Conservation (phyloP, 2,888 invertebrate genomes). For the Drosophila flavopinicola region DNA sequence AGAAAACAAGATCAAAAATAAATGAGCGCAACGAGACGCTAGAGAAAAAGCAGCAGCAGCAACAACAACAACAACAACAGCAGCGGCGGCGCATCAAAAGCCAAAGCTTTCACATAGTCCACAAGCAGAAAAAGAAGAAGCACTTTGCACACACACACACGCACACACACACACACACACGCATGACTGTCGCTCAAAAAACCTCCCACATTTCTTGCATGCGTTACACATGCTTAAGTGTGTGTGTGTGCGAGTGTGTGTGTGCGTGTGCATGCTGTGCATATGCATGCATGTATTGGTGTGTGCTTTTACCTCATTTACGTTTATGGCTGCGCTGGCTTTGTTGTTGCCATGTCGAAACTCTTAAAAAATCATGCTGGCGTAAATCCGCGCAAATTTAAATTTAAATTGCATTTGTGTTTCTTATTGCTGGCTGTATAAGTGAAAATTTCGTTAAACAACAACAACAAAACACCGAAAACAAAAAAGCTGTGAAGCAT, state of each 20-base stretch:
- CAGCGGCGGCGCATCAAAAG: constrained; percentile 37
- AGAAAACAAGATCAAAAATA: constrained; percentile 53
- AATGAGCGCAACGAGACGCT: constrained; percentile 35
- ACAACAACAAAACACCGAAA: constrained; percentile 7
- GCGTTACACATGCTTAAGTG: constrained; percentile 56
- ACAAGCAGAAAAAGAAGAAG: constrained; percentile 7
- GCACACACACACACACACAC: background rate
- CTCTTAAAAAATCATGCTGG: constrained; percentile 77
- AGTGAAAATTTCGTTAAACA: constrained; percentile 54
- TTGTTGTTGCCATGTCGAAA: constrained; percentile 43
- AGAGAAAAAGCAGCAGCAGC: constrained; percentile 8
- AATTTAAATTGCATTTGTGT: constrained; percentile 72
- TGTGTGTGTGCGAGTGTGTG: constrained; percentile 12
- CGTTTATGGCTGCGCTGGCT: constrained; percentile 31
- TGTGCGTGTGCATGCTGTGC: constrained; percentile 4
- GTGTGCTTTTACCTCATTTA: constrained; percentile 64
- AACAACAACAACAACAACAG: constrained; percentile 2
- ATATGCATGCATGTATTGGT: constrained; percentile 1
- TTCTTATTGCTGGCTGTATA: constrained; percentile 35
- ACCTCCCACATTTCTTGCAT: constrained; percentile 60
- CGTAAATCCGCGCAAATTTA: constrained; percentile 81
- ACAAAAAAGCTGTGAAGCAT: constrained; percentile 12
- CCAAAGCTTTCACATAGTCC: constrained; percentile 55
- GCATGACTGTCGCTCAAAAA: constrained; percentile 42
- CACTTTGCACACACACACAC: constrained; percentile 12